Evolutionary conservation across 2,113 vertebrate genomes (phyloP).

Genomic region (Tenebrosternarchus preto): DNA sequence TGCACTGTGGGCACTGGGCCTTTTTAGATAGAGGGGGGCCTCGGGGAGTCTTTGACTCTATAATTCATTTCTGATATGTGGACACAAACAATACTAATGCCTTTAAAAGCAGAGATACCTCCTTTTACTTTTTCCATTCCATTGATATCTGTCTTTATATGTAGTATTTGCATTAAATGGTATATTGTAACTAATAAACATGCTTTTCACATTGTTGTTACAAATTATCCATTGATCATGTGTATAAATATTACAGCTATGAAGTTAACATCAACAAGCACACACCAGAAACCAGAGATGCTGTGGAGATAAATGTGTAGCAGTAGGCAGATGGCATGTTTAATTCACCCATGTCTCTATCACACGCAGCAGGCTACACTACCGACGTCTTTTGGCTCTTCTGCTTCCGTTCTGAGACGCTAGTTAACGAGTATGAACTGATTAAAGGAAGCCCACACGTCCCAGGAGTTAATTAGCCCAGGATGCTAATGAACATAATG

Average conservation of each 20-base stretch:
- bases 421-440: background rate
- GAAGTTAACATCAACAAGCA: too few relatives aligned
- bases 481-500: constrained; percentile 20
- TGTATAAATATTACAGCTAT: too few relatives aligned
- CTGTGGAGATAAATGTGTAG: too few relatives aligned
- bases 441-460: constrained; percentile 32
- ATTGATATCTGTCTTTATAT: too few relatives aligned
- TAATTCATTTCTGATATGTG: constrained; percentile 21
- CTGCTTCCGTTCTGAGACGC: constrained; percentile 17
- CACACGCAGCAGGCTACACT: background rate
- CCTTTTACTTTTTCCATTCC: too few relatives aligned
- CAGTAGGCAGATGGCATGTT: background rate
- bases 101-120: too few relatives aligned
- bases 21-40: constrained; percentile 18
- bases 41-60: constrained; percentile 19
- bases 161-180: too few relatives aligned
- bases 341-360: background rate
- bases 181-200: too few relatives aligned
- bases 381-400: constrained; percentile 14
- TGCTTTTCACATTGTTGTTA: too few relatives aligned
- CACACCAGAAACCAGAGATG: too few relatives aligned
- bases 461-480: constrained; percentile 2
- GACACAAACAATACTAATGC: too few relatives aligned
- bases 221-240: too few relatives aligned
- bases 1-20: constrained; percentile 19